phyloP scores from a whole-genome alignment of 2,888 invertebrate species.

The Cheilosia soror region DNA sequence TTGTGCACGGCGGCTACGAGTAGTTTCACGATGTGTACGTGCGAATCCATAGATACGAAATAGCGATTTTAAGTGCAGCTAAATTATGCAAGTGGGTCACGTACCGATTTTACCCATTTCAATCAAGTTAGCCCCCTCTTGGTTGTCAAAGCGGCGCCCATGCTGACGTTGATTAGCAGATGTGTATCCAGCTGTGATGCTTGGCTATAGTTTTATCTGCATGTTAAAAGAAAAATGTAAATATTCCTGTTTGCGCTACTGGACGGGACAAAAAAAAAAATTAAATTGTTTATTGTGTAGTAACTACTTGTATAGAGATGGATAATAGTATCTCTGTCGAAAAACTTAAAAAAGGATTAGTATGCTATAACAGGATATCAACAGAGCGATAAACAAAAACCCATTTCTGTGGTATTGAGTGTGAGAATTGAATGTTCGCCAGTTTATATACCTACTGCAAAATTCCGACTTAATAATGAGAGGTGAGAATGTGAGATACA shows the following conservation, averaged over 20 bases:
- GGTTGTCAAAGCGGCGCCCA: constrained; percentile 68
- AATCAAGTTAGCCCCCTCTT: constrained; percentile 66
- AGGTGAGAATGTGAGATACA: constrained; percentile 11
- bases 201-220: constrained; percentile 16
- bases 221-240: constrained; percentile 45
- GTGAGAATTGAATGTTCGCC: constrained; percentile 25
- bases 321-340: neutral
- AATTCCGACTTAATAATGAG: constrained; percentile 14
- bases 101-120: constrained; percentile 70
- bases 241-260: constrained; percentile 30
- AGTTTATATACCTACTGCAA: neutral
- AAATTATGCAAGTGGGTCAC: constrained; percentile 75
- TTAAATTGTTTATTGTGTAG: constrained; percentile 55
- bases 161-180: constrained; percentile 71
- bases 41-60: constrained; percentile 65
- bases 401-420: constrained; percentile 24
- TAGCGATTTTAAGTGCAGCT: constrained; percentile 73
- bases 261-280: constrained; percentile 2
- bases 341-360: neutral
- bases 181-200: constrained; percentile 67
- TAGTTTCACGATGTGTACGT: constrained; percentile 64
- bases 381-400: constrained; percentile 36
- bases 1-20: constrained; percentile 39
- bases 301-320: constrained; percentile 4
- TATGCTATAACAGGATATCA: constrained; percentile 37